Conservation (phyloP, 2,888 invertebrate genomes). For the Oligia latruncula region DNA sequence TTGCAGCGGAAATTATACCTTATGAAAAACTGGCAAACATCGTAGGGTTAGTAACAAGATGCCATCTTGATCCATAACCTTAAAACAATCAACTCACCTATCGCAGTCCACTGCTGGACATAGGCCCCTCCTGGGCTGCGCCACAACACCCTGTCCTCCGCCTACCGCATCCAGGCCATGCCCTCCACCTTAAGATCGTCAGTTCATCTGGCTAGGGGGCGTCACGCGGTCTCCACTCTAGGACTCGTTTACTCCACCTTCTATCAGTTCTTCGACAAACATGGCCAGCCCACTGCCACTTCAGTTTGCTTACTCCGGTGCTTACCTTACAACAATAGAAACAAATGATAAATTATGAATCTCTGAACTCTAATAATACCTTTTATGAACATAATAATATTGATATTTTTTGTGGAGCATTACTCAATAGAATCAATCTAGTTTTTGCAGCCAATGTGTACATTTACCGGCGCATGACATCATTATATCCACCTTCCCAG, state of each 20-base stretch:
- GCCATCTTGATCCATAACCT: not conserved
- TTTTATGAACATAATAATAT: constrained; percentile 37
- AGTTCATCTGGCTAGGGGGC: no score
- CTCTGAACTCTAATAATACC: not conserved
- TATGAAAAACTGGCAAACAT: not conserved
- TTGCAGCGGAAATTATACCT: not conserved
- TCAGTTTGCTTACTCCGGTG: no score
- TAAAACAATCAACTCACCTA: no score
- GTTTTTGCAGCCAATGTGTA: constrained; percentile 46
- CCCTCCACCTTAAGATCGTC: no score
- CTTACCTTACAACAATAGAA: constrained; percentile 1
- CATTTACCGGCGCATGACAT: constrained; percentile 40
- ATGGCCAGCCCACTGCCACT: no score
- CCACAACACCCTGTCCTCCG: no score
- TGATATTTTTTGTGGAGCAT: constrained; percentile 46
- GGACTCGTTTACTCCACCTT: no score
- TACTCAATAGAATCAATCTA: constrained; percentile 53
- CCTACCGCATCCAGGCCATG: no score
- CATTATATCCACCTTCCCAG: constrained; percentile 47
- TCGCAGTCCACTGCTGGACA: no score
- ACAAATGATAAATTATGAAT: not conserved
- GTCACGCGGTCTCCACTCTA: no score
- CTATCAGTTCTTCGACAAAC: no score
- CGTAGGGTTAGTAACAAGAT: not conserved
- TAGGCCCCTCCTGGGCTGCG: no score